Base-by-base conservation (phyloP, 2,888 invertebrate species). In the Macrophya annulata region DNA sequence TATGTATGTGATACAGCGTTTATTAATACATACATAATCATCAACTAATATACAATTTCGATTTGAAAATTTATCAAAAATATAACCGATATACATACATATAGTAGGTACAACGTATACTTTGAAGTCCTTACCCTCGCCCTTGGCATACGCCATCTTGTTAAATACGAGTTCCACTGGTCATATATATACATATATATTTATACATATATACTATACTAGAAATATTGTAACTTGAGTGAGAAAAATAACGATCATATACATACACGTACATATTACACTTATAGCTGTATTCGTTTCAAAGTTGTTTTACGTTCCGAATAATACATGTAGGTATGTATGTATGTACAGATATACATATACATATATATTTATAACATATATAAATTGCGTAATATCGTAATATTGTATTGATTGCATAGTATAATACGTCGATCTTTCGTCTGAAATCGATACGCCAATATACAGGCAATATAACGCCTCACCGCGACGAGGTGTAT, bases 381-480 rank as follows among this genome's bases (percentile, higher is more conserved):
- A 15, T 17, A 8, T 15, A 31, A 37, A 68, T 68, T 68, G 37
- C 37, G 68, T 37, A 68, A 68, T 25, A 37, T 37, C 15, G 68
- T 37, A 37, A 68, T 68, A 31, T 37, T 68, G 68, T 68, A 68
- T 37, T 37, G 31, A 68, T 68, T 37, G 68, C 68, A 37, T 17
- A 15, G n/a, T 55, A 68, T 68, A 68, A 31, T 68, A 68, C 68
- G 68, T 37, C 31, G 68, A 68, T 68, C 37, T 68, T 68, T 68
- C 68, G 68, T 68, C 15, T 68, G 68, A 68, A 68, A 68, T 68
- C 37, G 68, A 68, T 68, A 68, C 68, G 37, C 37, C 37, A 68
- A 68, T 68, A 68, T 68, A 68, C 15, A 68, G 68, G 68, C 68
- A 25, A 68, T 68, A 68, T 68, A 68, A 68, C 68, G 68, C 68